Evolutionary conservation across 2,888 invertebrate genomes (phyloP), one percentile per base, ranked within the genome.

Genomic region (Sphinx pinastri): DNA sequence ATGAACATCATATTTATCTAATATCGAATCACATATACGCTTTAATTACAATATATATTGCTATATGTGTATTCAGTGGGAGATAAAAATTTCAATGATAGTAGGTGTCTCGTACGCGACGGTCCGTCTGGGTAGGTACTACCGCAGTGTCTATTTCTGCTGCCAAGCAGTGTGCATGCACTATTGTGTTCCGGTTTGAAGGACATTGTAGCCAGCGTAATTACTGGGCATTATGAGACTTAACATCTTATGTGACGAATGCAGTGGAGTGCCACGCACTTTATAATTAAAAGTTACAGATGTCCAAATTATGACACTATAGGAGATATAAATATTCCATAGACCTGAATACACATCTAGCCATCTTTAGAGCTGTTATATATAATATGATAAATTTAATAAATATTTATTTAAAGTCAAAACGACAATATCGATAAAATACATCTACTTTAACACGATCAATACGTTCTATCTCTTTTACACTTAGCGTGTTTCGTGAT

Each of bases 341-440:
- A 2, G 38, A 38, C 19, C 25, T 60, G 16, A 54, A 54, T 16
- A 45, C 60, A 60, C 45, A 12, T n/a, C 45, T 16, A 45, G 47
- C 60, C 2, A 45, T 57, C 25, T 19, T 25, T 57, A 16, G 45
- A 45, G 16, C 1, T 60, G 16, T 16, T 45, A 11, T 31, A 57
- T 31, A 60, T 11, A 60, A 60, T 47, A 19, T 60, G n/a, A 47
- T 16, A 60, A 16, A 47, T 47, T 60, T 47, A 16, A 60, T 60
- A 57, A 57, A 57, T 13, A 60, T 60, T 11, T 16, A 45, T 60
- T 60, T 16, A 47, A 16, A 60, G 47, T 60, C 45, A 60, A 60
- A 60, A 60, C 47, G 60, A 60, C 60, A 60, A 60, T 60, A 60
- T 60, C 60, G 60, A 60, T 47, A 60, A 5, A 60, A 16, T 47